Conservation (phyloP, 2,113 vertebrate species). For the crab-eating macaque (Macaca fascicularis) region T2T-MFA8v1.1 NC_088377.1:100412501-100413000, state of each 20-base stretch:
- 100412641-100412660: constrained; percentile 41
- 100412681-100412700: background rate
- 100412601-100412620: constrained; percentile 19
- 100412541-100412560: background rate
- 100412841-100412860: constrained; percentile 69
- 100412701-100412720: constrained; percentile 18
- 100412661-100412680: constrained; percentile 2
- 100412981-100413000: constrained; percentile 51
- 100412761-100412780: constrained; percentile 34
- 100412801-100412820: constrained; percentile 67
- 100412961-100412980: constrained; percentile 33
- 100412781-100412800: constrained; percentile 71
- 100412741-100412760: constrained; percentile 7
- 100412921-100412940: constrained; percentile 25
- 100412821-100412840: constrained; percentile 73
- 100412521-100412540: background rate
- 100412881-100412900: constrained; percentile 59
- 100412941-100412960: constrained; percentile 43
- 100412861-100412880: constrained; percentile 24
- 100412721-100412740: constrained; percentile 28
- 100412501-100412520: background rate
- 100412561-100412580: background rate
- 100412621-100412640: constrained; percentile 30
- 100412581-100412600: background rate
- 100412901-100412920: background rate